Percentiles rank a stretch among this genome's conserved stretches.
Conservation (phyloP, 2,888 invertebrate genomes). For the Allophyes oxyacanthae region DNA sequence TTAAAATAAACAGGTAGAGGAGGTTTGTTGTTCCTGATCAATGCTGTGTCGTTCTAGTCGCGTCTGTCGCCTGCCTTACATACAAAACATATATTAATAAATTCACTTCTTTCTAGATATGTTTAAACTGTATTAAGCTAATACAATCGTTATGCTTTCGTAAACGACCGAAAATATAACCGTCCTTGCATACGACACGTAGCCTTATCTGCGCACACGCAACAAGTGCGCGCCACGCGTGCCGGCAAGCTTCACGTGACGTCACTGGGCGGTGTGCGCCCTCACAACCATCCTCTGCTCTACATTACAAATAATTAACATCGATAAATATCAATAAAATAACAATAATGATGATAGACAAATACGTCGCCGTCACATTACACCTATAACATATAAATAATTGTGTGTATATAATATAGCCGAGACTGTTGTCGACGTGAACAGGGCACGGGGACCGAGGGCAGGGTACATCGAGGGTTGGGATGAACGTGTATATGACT, state of each 20-base stretch:
- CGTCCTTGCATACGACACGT: slow-evolving; percentile 52
- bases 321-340: slow-evolving; percentile 51
- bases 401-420: slow-evolving; percentile 55
- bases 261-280: slow-evolving; percentile 6
- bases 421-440: slow-evolving; percentile 77
- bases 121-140: slow-evolving; percentile 78
- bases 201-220: slow-evolving; percentile 51
- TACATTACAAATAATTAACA: slow-evolving; percentile 57
- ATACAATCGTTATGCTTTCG: slow-evolving; percentile 55
- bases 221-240: slow-evolving; percentile 15
- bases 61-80: slow-evolving; percentile 64
- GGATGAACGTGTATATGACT: slow-evolving; percentile 45
- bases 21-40: slow-evolving; percentile 22
- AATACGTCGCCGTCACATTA: slow-evolving; percentile 47
- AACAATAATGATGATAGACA: slow-evolving; percentile 48
- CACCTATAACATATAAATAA: slow-evolving; percentile 54
- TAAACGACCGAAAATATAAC: slow-evolving; percentile 55
- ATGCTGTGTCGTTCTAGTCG: slow-evolving; percentile 33
- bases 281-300: slow-evolving; percentile 64
- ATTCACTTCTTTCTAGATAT: slow-evolving; percentile 82
- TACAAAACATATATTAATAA: slow-evolving; percentile 70
- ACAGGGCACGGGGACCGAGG: slow-evolving; percentile 49
- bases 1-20: slow-evolving; percentile 26
- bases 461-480: slow-evolving; percentile 44
- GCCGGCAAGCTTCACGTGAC: slow-evolving; percentile 35